Conservation (phyloP, 2,888 invertebrate species). For the Lapara coniferarum region DNA sequence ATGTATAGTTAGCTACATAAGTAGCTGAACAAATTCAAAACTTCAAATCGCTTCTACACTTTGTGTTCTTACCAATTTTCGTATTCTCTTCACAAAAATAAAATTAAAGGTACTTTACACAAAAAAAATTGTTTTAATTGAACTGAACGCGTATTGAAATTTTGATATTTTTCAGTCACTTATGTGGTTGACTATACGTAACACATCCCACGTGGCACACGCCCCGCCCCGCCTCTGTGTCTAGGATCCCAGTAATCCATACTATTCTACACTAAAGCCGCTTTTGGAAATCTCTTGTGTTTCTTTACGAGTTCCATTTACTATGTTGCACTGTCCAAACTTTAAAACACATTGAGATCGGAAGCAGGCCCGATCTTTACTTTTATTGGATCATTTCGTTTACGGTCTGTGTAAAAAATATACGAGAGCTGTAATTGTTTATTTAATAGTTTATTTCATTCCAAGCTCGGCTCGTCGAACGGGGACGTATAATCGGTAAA, state of each 20-base stretch:
- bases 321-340: conserved; percentile 12
- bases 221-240: not conserved
- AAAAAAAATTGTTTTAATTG: too few species aligned
- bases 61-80: too few species aligned
- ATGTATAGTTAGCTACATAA: too few species aligned
- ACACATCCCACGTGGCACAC: not conserved
- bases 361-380: conserved; percentile 18
- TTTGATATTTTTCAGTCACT: too few species aligned
- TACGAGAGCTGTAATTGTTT: conserved; percentile 18
- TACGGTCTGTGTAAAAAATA: not conserved
- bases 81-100: too few species aligned
- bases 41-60: too few species aligned
- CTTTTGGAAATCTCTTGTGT: conserved; percentile 17
- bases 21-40: too few species aligned
- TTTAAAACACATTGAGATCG: conserved; percentile 20
- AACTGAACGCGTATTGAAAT: too few species aligned
- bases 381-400: conserved; percentile 18
- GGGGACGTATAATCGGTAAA: not conserved
- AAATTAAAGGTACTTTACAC: too few species aligned
- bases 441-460: conserved; percentile 6
- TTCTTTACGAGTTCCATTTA: conserved; percentile 7
- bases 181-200: too few species aligned
- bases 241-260: not conserved
- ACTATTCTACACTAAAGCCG: conserved; percentile 10
- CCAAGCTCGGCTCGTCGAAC: not conserved